These are phyloP conservation scores for Rhabdophis nuchalis DNA, from an alignment of 2,797 vertebrate species.

Conservation along the genomic window DNA sequence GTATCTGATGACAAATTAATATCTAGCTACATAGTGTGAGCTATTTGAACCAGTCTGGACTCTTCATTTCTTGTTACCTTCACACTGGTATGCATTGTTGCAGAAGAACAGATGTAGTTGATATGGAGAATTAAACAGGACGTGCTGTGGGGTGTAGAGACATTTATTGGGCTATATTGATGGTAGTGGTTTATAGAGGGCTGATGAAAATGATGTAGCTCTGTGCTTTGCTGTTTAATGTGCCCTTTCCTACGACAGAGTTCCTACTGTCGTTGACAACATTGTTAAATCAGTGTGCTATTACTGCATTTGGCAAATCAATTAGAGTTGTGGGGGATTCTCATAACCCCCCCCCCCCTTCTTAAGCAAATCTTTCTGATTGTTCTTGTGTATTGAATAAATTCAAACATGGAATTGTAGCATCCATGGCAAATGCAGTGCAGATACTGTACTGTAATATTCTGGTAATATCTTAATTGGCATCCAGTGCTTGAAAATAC, in stretches of 20 bases:
- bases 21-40: no score
- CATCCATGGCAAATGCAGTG: neutral
- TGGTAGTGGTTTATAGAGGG: neutral
- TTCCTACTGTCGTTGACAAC: neutral
- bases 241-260: neutral
- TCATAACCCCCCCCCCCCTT: neutral
- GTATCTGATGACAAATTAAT: neutral
- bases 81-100: neutral
- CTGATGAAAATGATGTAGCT: neutral
- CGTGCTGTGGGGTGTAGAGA: neutral
- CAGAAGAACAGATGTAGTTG: neutral
- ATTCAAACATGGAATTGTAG: neutral
- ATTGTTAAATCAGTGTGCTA: neutral
- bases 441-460: neutral
- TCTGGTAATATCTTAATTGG: conserved; percentile 11
- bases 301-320: neutral
- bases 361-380: neutral
- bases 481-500: conserved; percentile 15
- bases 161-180: neutral
- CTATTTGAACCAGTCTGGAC: neutral
- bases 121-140: neutral
- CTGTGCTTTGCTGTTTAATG: neutral
- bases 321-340: neutral
- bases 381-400: neutral
- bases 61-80: neutral